Percentiles rank a stretch among this genome's conserved stretches.
phyloP scores from a whole-genome alignment of 2,888 invertebrate species.

The Notodonta dromedarius region DNA sequence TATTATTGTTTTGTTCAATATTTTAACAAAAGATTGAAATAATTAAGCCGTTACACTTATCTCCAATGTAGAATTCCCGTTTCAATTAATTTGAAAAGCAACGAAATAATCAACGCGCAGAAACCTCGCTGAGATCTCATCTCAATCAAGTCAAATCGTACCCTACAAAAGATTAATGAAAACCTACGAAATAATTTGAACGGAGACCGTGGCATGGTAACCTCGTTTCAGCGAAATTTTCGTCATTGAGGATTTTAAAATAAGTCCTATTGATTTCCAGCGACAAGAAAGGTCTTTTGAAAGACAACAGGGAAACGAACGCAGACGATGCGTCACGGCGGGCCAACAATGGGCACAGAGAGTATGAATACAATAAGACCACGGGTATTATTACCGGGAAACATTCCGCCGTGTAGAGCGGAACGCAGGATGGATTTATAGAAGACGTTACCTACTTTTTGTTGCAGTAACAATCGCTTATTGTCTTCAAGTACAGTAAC shows the following conservation, averaged over 20 bases:
- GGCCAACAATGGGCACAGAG: slow-evolving; percentile 67
- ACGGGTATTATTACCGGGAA: slow-evolving; percentile 77
- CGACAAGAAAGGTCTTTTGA: slow-evolving; percentile 75
- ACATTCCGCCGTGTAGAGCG: slow-evolving; percentile 71
- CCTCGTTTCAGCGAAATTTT: slow-evolving; percentile 17
- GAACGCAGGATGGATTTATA: slow-evolving; percentile 30
- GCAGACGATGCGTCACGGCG: slow-evolving; percentile 53
- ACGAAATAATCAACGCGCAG: slow-evolving; percentile 23
- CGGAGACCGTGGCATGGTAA: slow-evolving; percentile 23
- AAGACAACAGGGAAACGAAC: slow-evolving; percentile 54
- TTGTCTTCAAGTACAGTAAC: too few species aligned
- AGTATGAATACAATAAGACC: slow-evolving; percentile 74
- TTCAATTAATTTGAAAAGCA: slow-evolving; percentile 16
- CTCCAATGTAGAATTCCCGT: neutral
- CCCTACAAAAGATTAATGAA: slow-evolving; percentile 27
- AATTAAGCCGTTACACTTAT: too few species aligned
- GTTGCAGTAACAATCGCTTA: slow-evolving; percentile 4
- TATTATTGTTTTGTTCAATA: too few species aligned
- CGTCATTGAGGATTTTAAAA: slow-evolving; percentile 3
- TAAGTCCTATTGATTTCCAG: slow-evolving; percentile 57
- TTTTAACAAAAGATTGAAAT: too few species aligned
- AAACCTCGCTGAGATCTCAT: slow-evolving; percentile 22
- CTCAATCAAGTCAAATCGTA: slow-evolving; percentile 31
- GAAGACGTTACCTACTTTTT: slow-evolving; percentile 10
- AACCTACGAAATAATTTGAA: slow-evolving; percentile 28